phyloP scores from a whole-genome alignment of 1,140 invertebrate species.

The Caligus rogercresseyi region DNA sequence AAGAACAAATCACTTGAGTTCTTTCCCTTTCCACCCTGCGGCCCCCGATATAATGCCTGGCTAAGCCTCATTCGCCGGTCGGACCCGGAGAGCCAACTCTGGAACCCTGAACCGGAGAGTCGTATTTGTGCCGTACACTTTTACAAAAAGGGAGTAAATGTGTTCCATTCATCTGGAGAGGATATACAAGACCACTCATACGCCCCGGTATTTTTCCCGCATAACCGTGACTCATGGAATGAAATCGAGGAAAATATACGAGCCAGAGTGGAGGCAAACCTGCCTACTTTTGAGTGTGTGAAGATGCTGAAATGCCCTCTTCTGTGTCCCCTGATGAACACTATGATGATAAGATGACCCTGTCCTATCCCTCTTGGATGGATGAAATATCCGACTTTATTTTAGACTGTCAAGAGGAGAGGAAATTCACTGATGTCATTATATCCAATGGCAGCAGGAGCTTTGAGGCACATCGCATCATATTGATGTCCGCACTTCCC shows the following conservation, averaged over 20 bases:
- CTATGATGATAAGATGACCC: neutral
- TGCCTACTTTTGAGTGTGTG: neutral
- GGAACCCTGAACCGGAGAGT: neutral
- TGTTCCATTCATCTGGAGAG: neutral
- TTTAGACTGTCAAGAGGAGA: neutral
- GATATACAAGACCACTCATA: neutral
- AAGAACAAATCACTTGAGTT: neutral
- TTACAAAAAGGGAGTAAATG: neutral
- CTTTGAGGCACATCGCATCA: neutral
- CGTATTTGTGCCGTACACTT: neutral
- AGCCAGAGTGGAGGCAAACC: neutral
- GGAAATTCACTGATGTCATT: neutral
- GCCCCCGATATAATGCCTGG: neutral
- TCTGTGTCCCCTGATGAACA: too few relatives aligned
- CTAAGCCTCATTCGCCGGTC: neutral
- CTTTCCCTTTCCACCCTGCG: neutral
- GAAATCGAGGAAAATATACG: neutral
- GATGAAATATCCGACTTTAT: neutral
- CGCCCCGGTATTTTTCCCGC: neutral
- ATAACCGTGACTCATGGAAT: neutral
- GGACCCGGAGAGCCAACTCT: neutral
- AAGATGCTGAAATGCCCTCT: too few relatives aligned
- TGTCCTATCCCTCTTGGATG: neutral
- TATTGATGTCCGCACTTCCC: neutral
- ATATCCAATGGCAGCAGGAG: neutral